Base-by-base conservation (phyloP, 2,113 vertebrate genomes). In the Canis aureus region DNA sequence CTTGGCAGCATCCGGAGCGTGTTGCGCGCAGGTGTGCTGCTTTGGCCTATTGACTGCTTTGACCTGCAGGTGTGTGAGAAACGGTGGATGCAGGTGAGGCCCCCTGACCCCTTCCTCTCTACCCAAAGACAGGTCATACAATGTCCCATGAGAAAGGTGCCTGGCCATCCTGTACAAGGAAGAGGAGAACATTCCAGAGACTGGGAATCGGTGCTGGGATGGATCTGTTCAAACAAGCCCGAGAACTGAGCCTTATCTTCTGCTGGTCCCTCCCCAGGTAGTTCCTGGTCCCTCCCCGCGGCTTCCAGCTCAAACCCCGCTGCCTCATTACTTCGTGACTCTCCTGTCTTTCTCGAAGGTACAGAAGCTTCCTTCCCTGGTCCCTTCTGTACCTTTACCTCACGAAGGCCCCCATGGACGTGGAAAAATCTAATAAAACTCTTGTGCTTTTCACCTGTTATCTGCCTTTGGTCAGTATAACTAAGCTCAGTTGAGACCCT, bases 21-120 rank as follows among this genome's bases (percentile, higher is more conserved):
- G 27, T 32, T 0, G 7, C 29, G 23, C n/a, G 32, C 11, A 62
- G 16, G 16, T 12, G 1, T 0, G 49, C 62, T 5, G 1, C 60
- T 67, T 16, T 15, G 76, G 32, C 49, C 0, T 4, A 15, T 12
- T n/a, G 3, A 3, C 16, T 15, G 29, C 38, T 38, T 81, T 22
- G n/a, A 91, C 60, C 32, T 11, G 62, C 22, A 20, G 25, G 89
- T 23, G 20, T 11, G 27, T 29, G n/a, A 67, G 76, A 57, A 38
- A 11, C 49, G 15, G 60, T 15, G 17, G 43, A 53, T 8, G 17
- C 23, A 2, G 49, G 59, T 53, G 20, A 23, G 74, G 49, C 49
- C 55, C 49, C 49, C 62, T 6, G 23, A 67, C 11, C 76, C 9
- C 49, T n/a, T 11, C 11, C 11, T 43, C n/a, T 38, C 89, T 13